phyloP scores from a whole-genome alignment of 2,113 vertebrate genomes.

The Nematolebias whitei region DNA sequence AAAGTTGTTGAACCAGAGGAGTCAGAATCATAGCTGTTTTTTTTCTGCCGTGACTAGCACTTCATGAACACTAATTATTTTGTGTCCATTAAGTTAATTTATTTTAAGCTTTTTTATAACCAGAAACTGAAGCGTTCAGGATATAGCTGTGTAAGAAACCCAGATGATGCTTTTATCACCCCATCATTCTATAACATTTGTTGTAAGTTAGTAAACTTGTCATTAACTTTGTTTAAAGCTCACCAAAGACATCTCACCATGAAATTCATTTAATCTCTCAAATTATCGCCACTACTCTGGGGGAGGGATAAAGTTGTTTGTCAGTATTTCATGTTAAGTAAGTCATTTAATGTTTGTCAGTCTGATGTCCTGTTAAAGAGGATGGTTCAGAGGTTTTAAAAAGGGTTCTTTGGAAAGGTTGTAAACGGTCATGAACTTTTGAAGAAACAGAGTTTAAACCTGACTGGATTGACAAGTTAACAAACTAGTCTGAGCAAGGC shows the following conservation, averaged over 20 bases:
- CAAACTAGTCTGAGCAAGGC: too few relatives aligned
- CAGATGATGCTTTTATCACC: conserved; percentile 21
- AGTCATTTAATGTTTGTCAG: conserved; percentile 60
- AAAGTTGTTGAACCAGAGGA: not conserved
- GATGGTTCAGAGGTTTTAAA: not conserved
- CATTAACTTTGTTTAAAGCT: conserved; percentile 38
- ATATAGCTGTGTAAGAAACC: conserved; percentile 15
- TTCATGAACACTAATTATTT: not conserved
- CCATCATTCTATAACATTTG: conserved; percentile 41
- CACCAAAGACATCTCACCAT: conserved; percentile 33
- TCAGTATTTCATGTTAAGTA: conserved; percentile 56
- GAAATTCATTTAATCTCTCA: conserved; percentile 34
- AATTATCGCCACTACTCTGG: conserved; percentile 49
- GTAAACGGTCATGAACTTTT: not conserved
- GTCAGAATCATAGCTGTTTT: too few relatives aligned
- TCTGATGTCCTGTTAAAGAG: conserved; percentile 36
- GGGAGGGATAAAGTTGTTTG: conserved; percentile 75
- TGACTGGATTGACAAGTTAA: not conserved
- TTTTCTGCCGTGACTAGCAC: too few relatives aligned
- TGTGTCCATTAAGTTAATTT: not conserved
- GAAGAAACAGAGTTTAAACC: not conserved
- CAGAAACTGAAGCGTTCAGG: conserved; percentile 21
- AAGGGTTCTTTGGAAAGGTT: not conserved
- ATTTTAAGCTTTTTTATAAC: conserved; percentile 11
- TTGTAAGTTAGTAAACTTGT: conserved; percentile 26